phyloP scores from a whole-genome alignment of 2,888 invertebrate genomes.

The Conomelus anceps region DNA sequence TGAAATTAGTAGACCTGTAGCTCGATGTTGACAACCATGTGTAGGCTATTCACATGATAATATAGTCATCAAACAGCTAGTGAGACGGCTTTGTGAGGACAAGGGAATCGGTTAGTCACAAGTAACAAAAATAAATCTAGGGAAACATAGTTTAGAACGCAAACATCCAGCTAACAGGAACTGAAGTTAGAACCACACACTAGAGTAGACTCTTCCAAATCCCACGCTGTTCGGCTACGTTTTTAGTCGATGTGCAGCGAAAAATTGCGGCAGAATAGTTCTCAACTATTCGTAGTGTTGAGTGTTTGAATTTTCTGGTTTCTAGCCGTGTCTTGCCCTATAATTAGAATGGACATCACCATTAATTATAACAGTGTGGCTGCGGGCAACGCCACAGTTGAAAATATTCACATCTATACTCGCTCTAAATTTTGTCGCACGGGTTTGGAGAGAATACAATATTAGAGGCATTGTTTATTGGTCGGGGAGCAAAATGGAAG shows the following conservation, averaged over 20 bases:
- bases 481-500: not conserved
- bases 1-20: too few species aligned
- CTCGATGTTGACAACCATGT: not conserved
- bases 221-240: not conserved
- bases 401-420: not conserved
- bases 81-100: not conserved
- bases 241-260: not conserved
- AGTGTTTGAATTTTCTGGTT: not conserved
- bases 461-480: not conserved
- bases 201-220: not conserved
- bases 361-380: not conserved
- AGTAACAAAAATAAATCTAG: not conserved
- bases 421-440: not conserved
- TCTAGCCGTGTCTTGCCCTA: not conserved
- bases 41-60: not conserved
- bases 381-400: not conserved
- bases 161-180: not conserved
- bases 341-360: not conserved
- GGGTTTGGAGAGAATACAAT: not conserved
- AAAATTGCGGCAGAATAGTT: not conserved
- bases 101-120: not conserved
- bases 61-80: not conserved
- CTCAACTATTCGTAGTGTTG: not conserved
- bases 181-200: not conserved
- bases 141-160: not conserved